These are phyloP conservation scores for Trachelus tabidus DNA, from an alignment of 2,888 invertebrate genomes.

Conservation along the genomic window DNA sequence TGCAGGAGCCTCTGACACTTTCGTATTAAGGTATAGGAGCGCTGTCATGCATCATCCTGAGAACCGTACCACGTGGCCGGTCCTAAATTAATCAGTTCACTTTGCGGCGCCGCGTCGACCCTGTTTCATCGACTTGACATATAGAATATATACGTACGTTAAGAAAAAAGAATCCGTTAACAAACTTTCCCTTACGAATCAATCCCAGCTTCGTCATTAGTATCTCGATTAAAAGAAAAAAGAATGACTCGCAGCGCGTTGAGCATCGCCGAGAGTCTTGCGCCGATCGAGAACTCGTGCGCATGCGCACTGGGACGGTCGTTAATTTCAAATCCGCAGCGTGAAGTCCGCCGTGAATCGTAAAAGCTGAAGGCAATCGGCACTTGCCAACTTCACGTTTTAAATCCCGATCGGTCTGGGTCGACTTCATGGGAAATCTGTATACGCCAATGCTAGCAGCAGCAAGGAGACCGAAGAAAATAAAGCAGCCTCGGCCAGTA, in stretches of 20 bases:
- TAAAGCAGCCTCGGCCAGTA: not conserved
- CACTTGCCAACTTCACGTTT: not conserved
- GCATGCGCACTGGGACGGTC: not conserved
- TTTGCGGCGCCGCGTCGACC: not conserved
- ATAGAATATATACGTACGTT: too few species aligned
- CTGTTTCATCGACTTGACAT: too few species aligned
- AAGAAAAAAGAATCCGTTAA: too few species aligned
- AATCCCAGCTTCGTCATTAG: not conserved
- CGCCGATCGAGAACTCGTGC: too few species aligned
- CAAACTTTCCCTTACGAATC: not conserved
- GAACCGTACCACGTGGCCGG: slow-evolving; percentile 38
- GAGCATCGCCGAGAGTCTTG: not conserved
- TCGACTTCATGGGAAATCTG: not conserved
- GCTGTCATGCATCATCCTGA: slow-evolving; percentile 36
- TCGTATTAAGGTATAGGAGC: slow-evolving; percentile 5
- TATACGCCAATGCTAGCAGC: not conserved
- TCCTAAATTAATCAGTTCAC: slow-evolving; percentile 31
- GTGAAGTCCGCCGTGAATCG: not conserved
- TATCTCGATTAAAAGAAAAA: too few species aligned
- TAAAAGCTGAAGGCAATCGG: not conserved
- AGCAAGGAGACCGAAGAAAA: not conserved
- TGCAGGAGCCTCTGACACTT: slow-evolving; percentile 19
- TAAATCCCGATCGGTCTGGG: not conserved
- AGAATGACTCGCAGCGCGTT: not conserved
- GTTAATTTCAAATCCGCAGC: not conserved